Evolutionary conservation across 2,113 vertebrate species (phyloP).

Genomic region (Upupa epops): DNA sequence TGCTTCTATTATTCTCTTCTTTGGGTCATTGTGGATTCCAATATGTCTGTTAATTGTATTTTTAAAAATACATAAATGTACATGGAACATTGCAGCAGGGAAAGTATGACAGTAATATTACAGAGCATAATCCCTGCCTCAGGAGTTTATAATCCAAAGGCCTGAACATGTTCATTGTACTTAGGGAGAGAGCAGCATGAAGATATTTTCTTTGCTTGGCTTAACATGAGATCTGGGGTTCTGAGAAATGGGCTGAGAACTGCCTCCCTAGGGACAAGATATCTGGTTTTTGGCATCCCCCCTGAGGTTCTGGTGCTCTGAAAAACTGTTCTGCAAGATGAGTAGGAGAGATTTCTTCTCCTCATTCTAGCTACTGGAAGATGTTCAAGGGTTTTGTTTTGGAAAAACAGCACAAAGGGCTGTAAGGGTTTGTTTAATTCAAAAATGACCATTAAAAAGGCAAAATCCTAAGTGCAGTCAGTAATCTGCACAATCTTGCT

Average conservation of each 20-base stretch:
- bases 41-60: slow-evolving; percentile 38
- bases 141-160: background rate
- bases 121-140: slow-evolving; percentile 36
- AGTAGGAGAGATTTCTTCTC: background rate
- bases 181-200: background rate
- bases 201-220: background rate
- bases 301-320: background rate
- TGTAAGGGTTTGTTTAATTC: background rate
- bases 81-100: slow-evolving; percentile 56
- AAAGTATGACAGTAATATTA: slow-evolving; percentile 46
- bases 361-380: background rate
- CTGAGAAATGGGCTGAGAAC: background rate
- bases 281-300: background rate
- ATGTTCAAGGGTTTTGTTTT: background rate
- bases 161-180: background rate
- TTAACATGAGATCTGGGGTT: background rate
- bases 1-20: slow-evolving; percentile 1
- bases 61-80: slow-evolving; percentile 48
- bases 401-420: background rate
- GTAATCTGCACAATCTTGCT: background rate
- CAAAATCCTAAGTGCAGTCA: background rate
- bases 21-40: slow-evolving; percentile 21
- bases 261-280: background rate
- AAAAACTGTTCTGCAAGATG: background rate
- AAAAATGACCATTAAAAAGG: background rate